These are phyloP conservation scores for Pipistrellus nathusii DNA, from an alignment of 2,797 vertebrate species.

Conservation along the genomic window DNA sequence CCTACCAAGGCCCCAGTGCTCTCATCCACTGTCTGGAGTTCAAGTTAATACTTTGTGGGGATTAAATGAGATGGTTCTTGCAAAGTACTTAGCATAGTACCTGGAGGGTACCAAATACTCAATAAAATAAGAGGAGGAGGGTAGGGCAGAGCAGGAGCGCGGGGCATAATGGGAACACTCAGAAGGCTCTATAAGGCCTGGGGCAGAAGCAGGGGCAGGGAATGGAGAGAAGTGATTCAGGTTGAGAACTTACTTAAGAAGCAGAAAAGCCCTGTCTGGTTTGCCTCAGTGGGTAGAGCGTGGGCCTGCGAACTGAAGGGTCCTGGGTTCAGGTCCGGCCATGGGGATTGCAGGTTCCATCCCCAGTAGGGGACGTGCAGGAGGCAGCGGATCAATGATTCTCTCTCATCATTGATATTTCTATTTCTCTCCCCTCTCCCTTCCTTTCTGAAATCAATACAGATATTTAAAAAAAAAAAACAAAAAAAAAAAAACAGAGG, in stretches of 20 bases:
- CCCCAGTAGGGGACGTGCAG: too few species aligned
- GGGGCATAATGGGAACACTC: background rate
- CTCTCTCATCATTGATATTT: too few species aligned
- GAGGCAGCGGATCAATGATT: too few species aligned
- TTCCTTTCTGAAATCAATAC: too few species aligned
- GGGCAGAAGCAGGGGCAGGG: background rate
- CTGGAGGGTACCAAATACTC: background rate
- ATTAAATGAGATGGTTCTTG: conserved; percentile 24
- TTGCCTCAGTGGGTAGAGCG: too few species aligned
- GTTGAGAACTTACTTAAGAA: background rate
- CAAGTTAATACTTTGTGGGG: background rate
- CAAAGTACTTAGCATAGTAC: background rate
- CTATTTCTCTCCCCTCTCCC: too few species aligned
- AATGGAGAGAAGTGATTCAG: background rate
- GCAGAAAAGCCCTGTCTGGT: background rate
- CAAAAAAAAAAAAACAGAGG: background rate
- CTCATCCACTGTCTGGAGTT: background rate
- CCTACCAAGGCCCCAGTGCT: background rate
- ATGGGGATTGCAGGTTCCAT: too few species aligned
- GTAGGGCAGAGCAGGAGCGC: background rate
- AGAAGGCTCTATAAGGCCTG: background rate
- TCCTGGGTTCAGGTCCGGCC: too few species aligned
- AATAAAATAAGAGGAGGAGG: background rate
- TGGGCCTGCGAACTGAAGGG: too few species aligned
- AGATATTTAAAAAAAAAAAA: background rate